Base-by-base conservation (phyloP, 2,888 invertebrate species). In the Stenchaetothrips biformis region DNA sequence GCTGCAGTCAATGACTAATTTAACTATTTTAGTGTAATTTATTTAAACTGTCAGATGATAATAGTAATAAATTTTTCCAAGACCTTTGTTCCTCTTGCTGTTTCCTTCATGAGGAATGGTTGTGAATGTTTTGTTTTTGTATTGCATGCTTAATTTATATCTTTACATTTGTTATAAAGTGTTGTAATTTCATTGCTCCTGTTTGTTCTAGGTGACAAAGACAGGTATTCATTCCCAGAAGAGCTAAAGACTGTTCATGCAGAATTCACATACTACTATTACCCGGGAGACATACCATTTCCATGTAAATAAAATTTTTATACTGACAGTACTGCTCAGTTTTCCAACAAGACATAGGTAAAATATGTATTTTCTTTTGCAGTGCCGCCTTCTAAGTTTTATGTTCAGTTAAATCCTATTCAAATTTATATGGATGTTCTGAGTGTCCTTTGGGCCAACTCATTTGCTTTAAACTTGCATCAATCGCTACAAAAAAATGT, bases 241-340 rank as follows among this genome's bases (percentile, higher is more conserved):
- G 97, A 97, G 85, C 93, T 96, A 84, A 94, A 96, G 25, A 92
- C 97, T 48, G 86, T 99, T n/a, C 98, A 99, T 87, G 94, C 97
- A 0, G 99, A 99, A 86, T 94, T 97, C 83, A 97, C 97, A 0
- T 95, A 96, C 86, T 99, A 96, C 87, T 99, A 98, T 86, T 98
- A 98, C 86, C 97, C 98, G 0, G 95, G 95, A 78, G 95, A 96
- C 85, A 91, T 93, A 81, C 92, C 93, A 84, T 96, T 95, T 88
- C 96, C 96, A 85, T 89, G 96, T 96, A 89, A 90, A 91, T 88
- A 82, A 18, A 78, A 48, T 79, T 81, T 81, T 67, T 9, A 37
- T n/a, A 78, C 27, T 79, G 78, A 1, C 1, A 62, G 78, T 48
- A 25, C 18, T 48, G 27, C 7, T 47, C 25, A 25, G 47, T 78